Evolutionary conservation across 1,140 invertebrate genomes (phyloP), one percentile per base, ranked within the genome.

Genomic region (Drosophila insularis): DNA sequence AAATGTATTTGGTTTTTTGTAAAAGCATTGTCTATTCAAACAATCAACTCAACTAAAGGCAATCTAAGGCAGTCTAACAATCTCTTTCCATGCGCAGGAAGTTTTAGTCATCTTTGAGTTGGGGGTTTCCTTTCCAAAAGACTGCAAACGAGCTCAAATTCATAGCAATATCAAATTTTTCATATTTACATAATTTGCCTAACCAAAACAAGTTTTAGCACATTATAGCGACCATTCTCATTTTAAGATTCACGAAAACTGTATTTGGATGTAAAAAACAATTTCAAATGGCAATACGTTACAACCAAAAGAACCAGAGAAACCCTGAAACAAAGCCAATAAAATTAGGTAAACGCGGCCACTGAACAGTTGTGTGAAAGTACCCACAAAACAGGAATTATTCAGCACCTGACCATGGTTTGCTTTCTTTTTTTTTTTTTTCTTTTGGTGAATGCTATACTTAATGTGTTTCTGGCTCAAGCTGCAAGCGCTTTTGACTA

Each of bases 371-470:
- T 75, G 74, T 74, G 74, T 35, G 8, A 68, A 32, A 46, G 71
- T 74, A 56, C 50, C 54, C 40, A 69, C 72, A 76, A 76, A 69
- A 69, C 73, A 69, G 72, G 72, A 76, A 76, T 63, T 75, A 76
- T 76, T 59, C 65, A 63, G 59, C 65, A 54, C 63, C 65, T 74
- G n/a, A 31, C 40, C 60, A 63, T 21, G 40, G 17, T 56, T n/a
- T 37, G n/a, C 40, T 31, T 14, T 62, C 23, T 27, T 58, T 31
- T 71, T 27, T 27, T 27, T 27, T 23, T 4, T 23, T 23, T 23
- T 23, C 2, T 23, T 5, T 50, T 14, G 39, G 31, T 27, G 56
- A 13, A 46, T 75, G 59, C 73, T 75, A 76, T 76, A 37, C 39
- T 74, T 62, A 68, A 65, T 40, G 39, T 23, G 31, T 58, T 73